Conservation (phyloP, 2,113 vertebrate species). For the Lophotis ruficrista region DNA sequence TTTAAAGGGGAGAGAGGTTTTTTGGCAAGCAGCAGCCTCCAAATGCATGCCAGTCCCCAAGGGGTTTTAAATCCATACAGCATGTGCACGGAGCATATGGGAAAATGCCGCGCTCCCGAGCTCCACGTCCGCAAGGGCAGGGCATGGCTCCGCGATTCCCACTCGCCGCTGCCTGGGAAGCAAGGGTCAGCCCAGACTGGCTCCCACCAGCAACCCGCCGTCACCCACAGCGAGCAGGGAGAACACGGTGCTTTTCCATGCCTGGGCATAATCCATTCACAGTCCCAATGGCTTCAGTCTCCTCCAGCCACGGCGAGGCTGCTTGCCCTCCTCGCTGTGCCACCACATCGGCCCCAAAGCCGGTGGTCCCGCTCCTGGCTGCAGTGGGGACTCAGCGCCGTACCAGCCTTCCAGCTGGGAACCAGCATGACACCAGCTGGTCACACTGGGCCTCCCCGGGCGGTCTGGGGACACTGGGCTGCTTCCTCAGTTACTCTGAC, state of each 20-base stretch:
- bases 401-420: neutral
- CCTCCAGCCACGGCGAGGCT: neutral
- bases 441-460: neutral
- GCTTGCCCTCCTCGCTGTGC: accelerated
- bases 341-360: neutral
- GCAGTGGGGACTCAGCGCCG: neutral
- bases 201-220: neutral
- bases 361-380: accelerated
- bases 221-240: neutral
- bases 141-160: neutral
- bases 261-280: accelerated
- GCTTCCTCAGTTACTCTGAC: neutral
- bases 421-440: accelerated
- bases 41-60: slow-evolving; percentile 53
- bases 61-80: slow-evolving; percentile 37
- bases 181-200: accelerated
- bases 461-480: neutral
- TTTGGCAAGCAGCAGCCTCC: slow-evolving; percentile 39
- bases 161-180: neutral
- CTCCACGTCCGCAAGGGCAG: neutral
- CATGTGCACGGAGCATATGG: slow-evolving; percentile 4
- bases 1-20: slow-evolving; percentile 39
- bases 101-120: neutral
- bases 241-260: accelerated
- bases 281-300: neutral